Evolutionary conservation across 2,113 vertebrate genomes (phyloP).

Genomic region (Crypturellus undulatus): DNA sequence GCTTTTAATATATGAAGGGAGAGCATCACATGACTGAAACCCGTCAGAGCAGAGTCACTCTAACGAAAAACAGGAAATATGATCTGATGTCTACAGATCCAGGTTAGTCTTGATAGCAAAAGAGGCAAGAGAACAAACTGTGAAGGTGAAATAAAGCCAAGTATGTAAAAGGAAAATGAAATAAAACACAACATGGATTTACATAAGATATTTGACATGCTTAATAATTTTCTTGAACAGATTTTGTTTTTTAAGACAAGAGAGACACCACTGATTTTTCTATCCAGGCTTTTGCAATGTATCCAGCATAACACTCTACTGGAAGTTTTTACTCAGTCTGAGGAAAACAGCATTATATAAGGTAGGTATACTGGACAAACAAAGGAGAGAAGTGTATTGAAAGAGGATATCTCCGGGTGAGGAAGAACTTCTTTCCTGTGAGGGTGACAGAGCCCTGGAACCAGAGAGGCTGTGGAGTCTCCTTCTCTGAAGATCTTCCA

Average conservation of each 20-base stretch:
- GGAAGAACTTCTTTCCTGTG: too few species aligned
- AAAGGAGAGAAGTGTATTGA: not conserved
- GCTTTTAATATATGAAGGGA: not conserved
- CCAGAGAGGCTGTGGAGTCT: too few species aligned
- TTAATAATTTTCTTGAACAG: not conserved
- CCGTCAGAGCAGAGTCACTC: not conserved
- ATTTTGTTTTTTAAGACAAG: not conserved
- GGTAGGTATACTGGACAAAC: not conserved
- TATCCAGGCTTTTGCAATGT: not conserved
- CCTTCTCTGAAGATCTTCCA: too few species aligned
- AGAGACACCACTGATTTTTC: not conserved
- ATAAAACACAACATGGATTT: not conserved
- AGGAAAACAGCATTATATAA: not conserved
- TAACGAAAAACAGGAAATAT: not conserved
- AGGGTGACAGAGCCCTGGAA: too few species aligned
- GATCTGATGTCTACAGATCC: not conserved
- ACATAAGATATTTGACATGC: not conserved
- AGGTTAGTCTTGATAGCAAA: not conserved
- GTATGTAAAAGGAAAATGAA: not conserved
- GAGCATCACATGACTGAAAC: not conserved
- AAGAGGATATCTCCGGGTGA: not conserved
- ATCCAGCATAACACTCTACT: not conserved
- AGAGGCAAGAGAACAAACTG: not conserved
- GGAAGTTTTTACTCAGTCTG: not conserved
- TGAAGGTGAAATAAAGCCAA: not conserved